Conservation (phyloP, 1,140 invertebrate genomes). For the Bilobella aurantiaca region DNA sequence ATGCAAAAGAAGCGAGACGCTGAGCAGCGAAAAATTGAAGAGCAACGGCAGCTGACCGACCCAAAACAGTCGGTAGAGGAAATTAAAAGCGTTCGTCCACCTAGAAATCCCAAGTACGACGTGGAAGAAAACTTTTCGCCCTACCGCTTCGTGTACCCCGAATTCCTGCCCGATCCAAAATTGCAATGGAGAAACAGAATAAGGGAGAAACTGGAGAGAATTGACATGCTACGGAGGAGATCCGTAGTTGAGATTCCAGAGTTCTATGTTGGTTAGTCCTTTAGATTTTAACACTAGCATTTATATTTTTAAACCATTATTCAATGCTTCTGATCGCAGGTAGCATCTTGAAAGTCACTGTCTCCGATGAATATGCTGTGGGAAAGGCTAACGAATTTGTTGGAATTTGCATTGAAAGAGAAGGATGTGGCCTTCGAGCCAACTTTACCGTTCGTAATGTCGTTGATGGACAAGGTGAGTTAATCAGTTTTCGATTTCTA, state of each 20-base stretch:
- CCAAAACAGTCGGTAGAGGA: not conserved
- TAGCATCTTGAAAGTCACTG: constrained; percentile 81
- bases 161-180: constrained; percentile 85
- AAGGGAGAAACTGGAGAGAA: constrained; percentile 76
- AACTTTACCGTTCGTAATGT: constrained; percentile 84
- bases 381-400: constrained; percentile 82
- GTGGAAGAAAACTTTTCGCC: constrained; percentile 29
- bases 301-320: not conserved
- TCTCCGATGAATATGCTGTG: constrained; percentile 73
- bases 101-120: constrained; percentile 1
- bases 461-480: constrained; percentile 68
- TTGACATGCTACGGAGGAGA: constrained; percentile 84
- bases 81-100: not conserved
- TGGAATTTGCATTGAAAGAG: constrained; percentile 86
- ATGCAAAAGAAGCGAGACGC: not conserved
- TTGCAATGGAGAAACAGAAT: constrained; percentile 64
- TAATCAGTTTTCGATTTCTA: not conserved
- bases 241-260: constrained; percentile 79
- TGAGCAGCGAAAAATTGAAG: not conserved
- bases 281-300: not conserved
- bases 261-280: constrained; percentile 85
- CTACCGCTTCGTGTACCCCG: constrained; percentile 73
- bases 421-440: constrained; percentile 65
- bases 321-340: constrained; percentile 47
- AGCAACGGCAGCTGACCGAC: not conserved